Base-by-base conservation (phyloP, 1,140 invertebrate genomes). In the Rhizoglyphus robini region DNA sequence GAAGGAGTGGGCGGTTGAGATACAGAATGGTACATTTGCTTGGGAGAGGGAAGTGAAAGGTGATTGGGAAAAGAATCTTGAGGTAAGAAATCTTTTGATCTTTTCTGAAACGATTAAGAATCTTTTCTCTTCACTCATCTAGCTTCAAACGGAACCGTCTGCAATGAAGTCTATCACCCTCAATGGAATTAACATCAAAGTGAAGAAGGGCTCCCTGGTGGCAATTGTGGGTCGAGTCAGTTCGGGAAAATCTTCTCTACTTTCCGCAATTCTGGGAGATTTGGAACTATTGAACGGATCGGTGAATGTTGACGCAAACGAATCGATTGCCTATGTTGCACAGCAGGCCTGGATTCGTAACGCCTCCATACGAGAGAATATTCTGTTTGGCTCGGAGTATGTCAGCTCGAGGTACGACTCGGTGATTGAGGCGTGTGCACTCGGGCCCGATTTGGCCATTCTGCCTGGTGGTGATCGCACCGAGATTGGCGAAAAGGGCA, bases 301-400 rank as follows among this genome's bases (percentile, higher is more conserved):
- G 23, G 36, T 69, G 25, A 51, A 69, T 60, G 41, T 73, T 67
- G 63, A 34, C 57, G 80, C 20, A 3, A 29, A 31, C 23, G 3
- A 31, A 15, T n/a, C 11, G 11, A 68, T 76, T 11, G 76, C 76
- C 0, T 82, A 81, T 71, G 79, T 80, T 0, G 70, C 80, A 4
- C 81, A 82, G 69, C 76, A 80, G 71, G 79, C 81, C 0, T 86
- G 83, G 83, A 81, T 82, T 36, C 78, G 79, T 68, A 82, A 82
- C 70, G 69, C 71, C n/a, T 78, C 77, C 0, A 49, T 82, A 25
- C 70, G 73, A 51, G 74, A 80, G 34, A 82, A 82, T 67, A 78
- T 82, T 65, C 65, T 85, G 0, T 86, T 86, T 74, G 82, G 80
- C n/a, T 75, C 79, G 63, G 54, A 71, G 0, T 80, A 78, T 27